These are phyloP conservation scores for Epinotia nisella DNA, from an alignment of 2,888 invertebrate genomes.

Conservation along the genomic window DNA sequence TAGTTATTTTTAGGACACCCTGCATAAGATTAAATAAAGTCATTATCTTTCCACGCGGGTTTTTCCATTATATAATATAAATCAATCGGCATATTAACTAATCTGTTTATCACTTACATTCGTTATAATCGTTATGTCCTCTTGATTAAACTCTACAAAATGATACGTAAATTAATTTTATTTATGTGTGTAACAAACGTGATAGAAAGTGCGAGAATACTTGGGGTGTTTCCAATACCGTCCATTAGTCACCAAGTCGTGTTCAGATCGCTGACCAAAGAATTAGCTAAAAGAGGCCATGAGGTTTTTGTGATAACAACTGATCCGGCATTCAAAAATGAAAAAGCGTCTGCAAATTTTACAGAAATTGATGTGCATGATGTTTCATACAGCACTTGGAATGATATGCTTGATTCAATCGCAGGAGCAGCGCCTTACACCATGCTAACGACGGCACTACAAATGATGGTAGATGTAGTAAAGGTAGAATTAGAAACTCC, in stretches of 20 bases:
- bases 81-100: not conserved
- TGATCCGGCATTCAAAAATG: constrained; percentile 63
- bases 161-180: constrained; percentile 10
- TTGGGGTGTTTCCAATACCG: constrained; percentile 41
- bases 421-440: constrained; percentile 12
- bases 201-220: constrained; percentile 34
- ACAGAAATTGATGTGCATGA: constrained; percentile 67
- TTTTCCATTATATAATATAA: not conserved
- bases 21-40: too few species aligned
- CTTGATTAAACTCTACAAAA: not conserved
- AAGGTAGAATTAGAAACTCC: constrained; percentile 23
- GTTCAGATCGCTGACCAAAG: constrained; percentile 55
- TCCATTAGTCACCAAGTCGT: constrained; percentile 59
- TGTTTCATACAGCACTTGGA: constrained; percentile 53
- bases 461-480: constrained; percentile 28
- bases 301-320: constrained; percentile 65
- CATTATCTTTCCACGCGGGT: not conserved
- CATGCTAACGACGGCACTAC: constrained; percentile 19
- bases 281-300: constrained; percentile 60
- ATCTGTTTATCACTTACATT: constrained; percentile 3
- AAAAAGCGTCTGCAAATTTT: constrained; percentile 59
- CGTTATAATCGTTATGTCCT: not conserved
- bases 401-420: constrained; percentile 12
- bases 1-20: too few species aligned
- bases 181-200: constrained; percentile 19